phyloP scores from a whole-genome alignment of 2,888 invertebrate genomes.

The Habrosyne pyritoides region DNA sequence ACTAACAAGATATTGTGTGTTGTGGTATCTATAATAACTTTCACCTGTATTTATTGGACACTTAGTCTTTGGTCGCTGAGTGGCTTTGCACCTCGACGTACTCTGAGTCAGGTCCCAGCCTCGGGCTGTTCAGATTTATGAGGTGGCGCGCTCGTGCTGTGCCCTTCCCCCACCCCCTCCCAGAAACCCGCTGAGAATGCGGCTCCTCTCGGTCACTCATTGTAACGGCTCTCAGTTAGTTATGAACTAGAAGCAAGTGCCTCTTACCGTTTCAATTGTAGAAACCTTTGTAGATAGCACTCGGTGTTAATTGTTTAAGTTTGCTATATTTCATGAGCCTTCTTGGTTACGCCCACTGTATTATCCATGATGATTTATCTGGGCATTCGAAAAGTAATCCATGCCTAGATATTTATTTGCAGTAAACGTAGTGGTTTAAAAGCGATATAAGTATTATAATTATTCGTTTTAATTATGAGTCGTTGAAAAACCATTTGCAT shows the following conservation, averaged over 20 bases:
- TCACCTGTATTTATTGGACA: constrained; percentile 38
- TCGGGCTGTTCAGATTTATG: constrained; percentile 65
- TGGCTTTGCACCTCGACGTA: constrained; percentile 45
- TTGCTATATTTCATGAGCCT: constrained; percentile 26
- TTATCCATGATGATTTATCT: constrained; percentile 22
- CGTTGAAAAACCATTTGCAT: background rate
- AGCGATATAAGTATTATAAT: background rate
- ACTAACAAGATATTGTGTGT: background rate
- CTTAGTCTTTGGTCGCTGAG: constrained; percentile 57
- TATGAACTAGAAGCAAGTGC: constrained; percentile 55
- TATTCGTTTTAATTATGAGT: background rate
- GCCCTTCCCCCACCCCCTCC: constrained; percentile 44
- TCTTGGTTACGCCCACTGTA: constrained; percentile 22
- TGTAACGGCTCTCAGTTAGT: constrained; percentile 63
- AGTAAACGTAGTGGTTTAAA: background rate
- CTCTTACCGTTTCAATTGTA: constrained; percentile 56
- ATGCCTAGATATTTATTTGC: background rate
- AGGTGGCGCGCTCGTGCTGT: constrained; percentile 66
- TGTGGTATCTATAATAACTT: constrained; percentile 35
- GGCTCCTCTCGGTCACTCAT: constrained; percentile 52
- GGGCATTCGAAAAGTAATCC: constrained; percentile 24
- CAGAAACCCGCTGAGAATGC: constrained; percentile 42
- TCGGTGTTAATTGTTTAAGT: constrained; percentile 49
- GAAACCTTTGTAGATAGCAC: constrained; percentile 43
- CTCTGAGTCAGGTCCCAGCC: constrained; percentile 48